A percentile compares a stretch with the other conserved stretches of the same genome.
These are phyloP conservation scores for Heliconius charithonia DNA, from an alignment of 2,888 invertebrate species.

Conservation along the genomic window DNA sequence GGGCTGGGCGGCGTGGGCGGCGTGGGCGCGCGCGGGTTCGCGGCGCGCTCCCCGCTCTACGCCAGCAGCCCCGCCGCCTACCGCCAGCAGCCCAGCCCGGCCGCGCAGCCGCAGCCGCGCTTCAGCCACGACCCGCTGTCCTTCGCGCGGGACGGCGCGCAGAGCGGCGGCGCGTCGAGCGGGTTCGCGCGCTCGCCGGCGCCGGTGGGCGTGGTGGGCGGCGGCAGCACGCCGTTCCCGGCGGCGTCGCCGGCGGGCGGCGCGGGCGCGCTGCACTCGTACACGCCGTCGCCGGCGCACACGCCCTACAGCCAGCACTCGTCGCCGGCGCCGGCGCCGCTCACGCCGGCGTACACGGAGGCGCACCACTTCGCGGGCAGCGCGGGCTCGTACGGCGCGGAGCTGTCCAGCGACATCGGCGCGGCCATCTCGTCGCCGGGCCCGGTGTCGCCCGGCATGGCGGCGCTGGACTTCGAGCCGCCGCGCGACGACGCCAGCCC, in stretches of 20 bases:
- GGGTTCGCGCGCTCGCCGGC: conserved; percentile 58
- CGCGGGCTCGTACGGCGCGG: conserved; percentile 82
- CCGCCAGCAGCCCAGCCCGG: conserved; percentile 62
- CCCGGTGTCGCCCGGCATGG: conserved; percentile 87
- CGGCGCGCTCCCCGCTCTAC: conserved; percentile 64
- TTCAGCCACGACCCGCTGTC: conserved; percentile 52
- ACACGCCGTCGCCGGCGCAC: conserved; percentile 76
- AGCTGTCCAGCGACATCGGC: conserved; percentile 90
- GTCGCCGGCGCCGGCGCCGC: conserved; percentile 68
- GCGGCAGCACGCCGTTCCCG: conserved; percentile 63
- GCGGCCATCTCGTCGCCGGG: conserved; percentile 90
- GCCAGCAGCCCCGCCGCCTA: conserved; percentile 52
- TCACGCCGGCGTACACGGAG: conserved; percentile 59
- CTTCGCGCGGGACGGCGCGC: conserved; percentile 41
- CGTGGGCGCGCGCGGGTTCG: conserved; percentile 53
- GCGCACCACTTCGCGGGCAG: conserved; percentile 53
- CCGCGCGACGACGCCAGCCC: conserved; percentile 66
- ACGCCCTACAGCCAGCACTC: conserved; percentile 79
- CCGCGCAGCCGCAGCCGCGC: conserved; percentile 50
- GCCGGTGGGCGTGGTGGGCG: conserved; percentile 51
- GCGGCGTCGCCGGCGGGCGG: conserved; percentile 62
- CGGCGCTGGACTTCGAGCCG: conserved; percentile 90
- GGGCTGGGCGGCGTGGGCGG: conserved; percentile 42
- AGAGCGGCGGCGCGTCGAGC: conserved; percentile 58
- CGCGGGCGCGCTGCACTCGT: conserved; percentile 61